Base-by-base conservation (phyloP, 2,888 invertebrate species). In the Ophion obscuratus region DNA sequence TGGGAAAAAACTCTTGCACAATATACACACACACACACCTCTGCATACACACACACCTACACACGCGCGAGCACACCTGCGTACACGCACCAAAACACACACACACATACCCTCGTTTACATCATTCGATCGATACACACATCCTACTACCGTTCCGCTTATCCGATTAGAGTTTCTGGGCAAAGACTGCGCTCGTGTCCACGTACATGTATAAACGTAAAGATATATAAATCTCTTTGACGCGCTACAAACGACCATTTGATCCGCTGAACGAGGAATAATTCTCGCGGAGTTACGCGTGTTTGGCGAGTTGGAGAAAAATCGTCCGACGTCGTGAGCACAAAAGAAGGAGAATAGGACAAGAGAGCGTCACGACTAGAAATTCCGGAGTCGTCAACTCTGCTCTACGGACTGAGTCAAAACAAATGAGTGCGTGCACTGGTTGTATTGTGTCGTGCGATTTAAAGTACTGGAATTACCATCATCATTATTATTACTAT, bases 71-170 rank as follows among this genome's bases (percentile, higher is more conserved):
- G 24, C 24, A 24, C 24, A 24, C 24, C 24, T 24, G 24, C 24
- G 24, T 24, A 14, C 17, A 53, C 4, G 14, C 17, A 40, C 7
- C 1, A 7, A 31, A 74, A 77, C 31, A 59, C 73, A 57, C 62
- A 11, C 59, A 40, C 53, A 14, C 17, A 53, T 1, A 53, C 53
- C 0, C 7, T 4, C 31, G 10, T 47, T 47, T 47, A 14, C 47
- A 53, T 53, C 53, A 17, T 24, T 64, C 61, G 73, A 81, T 78
- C 84, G 81, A 84, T 81, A 53, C 9, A 70, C 74, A 71, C 44
- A 53, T 81, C n/a, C 68, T 67, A 81, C 71, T 74, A 74, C 78
- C 81, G 74, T 57, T 40, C 61, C 61, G 20, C n/a, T n/a, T 17
- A 36, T n/a, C 31, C 57, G 31, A 57, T 73, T 20, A 36, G 36